Conservation (phyloP, 2,113 vertebrate genomes). For the Shinisaurus crocodilurus region DNA sequence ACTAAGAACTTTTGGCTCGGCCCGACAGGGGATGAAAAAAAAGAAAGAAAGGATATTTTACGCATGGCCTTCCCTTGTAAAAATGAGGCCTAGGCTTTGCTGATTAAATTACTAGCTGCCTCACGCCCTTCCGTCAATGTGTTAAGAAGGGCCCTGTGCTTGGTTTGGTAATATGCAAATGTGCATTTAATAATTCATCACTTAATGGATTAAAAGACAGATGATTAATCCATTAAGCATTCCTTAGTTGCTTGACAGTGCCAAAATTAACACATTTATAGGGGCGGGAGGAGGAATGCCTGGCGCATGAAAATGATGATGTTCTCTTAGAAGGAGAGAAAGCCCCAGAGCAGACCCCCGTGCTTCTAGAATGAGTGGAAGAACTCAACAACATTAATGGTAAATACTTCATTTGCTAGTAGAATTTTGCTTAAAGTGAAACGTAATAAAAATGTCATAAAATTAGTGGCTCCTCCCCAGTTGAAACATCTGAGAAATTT, state of each 20-base stretch:
- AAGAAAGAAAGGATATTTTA: too few relatives aligned
- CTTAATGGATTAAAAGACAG: conserved; percentile 3
- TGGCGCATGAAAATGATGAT: neutral
- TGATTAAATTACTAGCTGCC: neutral
- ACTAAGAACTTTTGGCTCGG: neutral
- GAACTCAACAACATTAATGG: neutral
- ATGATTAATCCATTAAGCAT: conserved; percentile 6
- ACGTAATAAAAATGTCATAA: neutral
- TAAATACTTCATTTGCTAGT: neutral
- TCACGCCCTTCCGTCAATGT: neutral
- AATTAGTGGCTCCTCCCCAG: neutral
- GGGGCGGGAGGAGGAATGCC: neutral
- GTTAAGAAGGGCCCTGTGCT: neutral
- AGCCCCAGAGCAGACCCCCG: neutral
- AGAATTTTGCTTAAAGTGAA: neutral
- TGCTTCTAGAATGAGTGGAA: neutral
- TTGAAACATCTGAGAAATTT: neutral
- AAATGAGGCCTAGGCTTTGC: neutral
- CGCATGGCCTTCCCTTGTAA: neutral
- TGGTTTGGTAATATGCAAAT: neutral
- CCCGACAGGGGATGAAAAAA: neutral
- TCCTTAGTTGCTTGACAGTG: neutral
- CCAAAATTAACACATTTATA: neutral
- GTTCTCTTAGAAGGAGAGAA: neutral
- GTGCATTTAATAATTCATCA: conserved; percentile 1